Base-by-base conservation (phyloP, 2,797 vertebrate genomes). In the Pipistrellus kuhlii region DNA sequence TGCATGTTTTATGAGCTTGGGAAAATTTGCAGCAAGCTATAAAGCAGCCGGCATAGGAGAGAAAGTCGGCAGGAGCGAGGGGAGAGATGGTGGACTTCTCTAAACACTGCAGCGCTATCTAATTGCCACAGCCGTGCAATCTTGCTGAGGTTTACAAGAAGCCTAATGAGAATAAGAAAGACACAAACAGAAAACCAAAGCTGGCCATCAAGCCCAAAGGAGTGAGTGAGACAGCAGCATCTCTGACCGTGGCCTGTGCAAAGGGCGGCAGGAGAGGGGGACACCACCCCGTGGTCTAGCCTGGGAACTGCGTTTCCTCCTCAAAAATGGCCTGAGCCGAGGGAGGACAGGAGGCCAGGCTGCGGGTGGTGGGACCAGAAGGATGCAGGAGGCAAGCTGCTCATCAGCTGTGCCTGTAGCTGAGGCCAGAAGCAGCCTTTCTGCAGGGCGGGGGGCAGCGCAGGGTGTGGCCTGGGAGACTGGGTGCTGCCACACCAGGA, bases 371-470 rank as follows among this genome's bases (percentile, higher is more conserved):
- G 10, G 27, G 35, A 11, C 44, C 73, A n/a, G 18, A 64, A 27
- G 76, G 51, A 55, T 38, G 46, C 6, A 21, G 13, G 85, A 38
- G 53, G 53, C 51, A 23, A 73, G 51, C 30, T 23, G 57, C 76
- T 88, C 64, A 71, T 92, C 82, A 66, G 84, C 41, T 5, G 3
- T 4, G 17, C 41, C 20, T 4, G 44, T 71, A n/a, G 94, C 66
- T 69, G 82, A 90, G 78, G 88, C 81, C 64, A n/a, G 81, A 90
- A 46, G 62, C 32, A 44, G 15, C 44, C 55, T 81, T 78, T 85
- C 38, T 1, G 8, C 55, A 68, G 41, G 0, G 0, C n/a, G 55
- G 77, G 77, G 41, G 78, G 21, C 15, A n/a, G 23, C 53, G 23
- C 51, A 20, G 69, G 25, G 32, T 41, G 4, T 5, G 0, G 9